Evolutionary conservation across 2,797 vertebrate genomes (phyloP), one percentile per base, ranked within the genome.

Genomic region (Helicolenus hilgendorfi): DNA sequence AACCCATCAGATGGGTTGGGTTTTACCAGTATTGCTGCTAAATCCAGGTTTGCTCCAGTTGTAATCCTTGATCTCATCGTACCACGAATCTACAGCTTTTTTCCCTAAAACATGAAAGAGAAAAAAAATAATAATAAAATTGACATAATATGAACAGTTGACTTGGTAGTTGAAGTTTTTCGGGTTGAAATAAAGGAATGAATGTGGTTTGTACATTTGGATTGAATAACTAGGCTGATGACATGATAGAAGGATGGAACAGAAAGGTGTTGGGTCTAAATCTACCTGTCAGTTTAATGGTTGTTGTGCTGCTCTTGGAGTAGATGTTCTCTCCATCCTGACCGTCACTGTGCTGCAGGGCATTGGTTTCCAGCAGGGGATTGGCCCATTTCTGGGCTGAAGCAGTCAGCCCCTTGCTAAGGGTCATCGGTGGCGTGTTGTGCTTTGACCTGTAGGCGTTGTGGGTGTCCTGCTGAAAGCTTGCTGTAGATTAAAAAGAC

Each of bases 21-120:
- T 15, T 58, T 92, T 88, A 98, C 97, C 96, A 45, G 96, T 96
- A 0, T 41, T 18, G 2, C 2, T 0, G 1, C 1, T 3, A 53
- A 56, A 78, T 68, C 94, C 96, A 64, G 97, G 86, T 0, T 1
- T 65, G 26, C 0, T 20, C 70, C 94, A 97, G 22, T 87, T 1
- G 67, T 98, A 97, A 63, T 97, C 72, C 36, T 94, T 95, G 60
- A 97, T 92, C 91, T 98, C 97, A 4, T 10, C 31, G 87, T 97
- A 97, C 97, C 97, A 98, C 0, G 0, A 5, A 1, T 94, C 92
- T 6, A 98, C 97, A 56, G 96, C 86, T 41, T 94, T 89, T 38
- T 95, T 95, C 2, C 97, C 97, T 94, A 20, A 80, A 81, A 62
- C 24, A 20, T 14, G 3, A 24, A 7, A 33, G n/a, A n/a, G n/a